Conservation (phyloP, 2,113 vertebrate genomes). For the Acanthisitta chloris region DNA sequence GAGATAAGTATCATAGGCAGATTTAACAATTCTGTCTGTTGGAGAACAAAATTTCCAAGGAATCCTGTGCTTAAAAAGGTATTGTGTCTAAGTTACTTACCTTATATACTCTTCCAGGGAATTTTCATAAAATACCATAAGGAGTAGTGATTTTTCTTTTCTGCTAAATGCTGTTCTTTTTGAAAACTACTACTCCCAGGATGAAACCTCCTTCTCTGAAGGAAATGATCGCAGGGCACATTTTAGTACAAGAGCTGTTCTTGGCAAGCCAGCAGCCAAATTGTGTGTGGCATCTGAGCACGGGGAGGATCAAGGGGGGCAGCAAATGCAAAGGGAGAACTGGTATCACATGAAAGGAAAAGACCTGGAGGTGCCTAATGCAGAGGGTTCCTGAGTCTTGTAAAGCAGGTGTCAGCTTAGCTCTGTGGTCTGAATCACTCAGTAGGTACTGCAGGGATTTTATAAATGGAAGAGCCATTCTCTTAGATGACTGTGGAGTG, state of each 20-base stretch:
- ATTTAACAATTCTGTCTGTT: background rate
- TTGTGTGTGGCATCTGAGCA: background rate
- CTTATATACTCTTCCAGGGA: background rate
- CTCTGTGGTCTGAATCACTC: background rate
- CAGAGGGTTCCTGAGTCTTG: background rate
- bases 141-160: background rate
- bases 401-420: background rate
- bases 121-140: background rate
- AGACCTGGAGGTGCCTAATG: background rate
- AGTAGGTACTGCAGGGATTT: background rate
- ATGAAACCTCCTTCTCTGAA: background rate
- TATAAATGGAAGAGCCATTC: background rate
- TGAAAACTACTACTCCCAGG: background rate
- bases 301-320: background rate
- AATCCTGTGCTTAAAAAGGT: background rate
- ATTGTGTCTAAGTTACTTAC: background rate
- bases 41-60: background rate
- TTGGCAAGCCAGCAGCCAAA: constrained; percentile 9
- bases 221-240: background rate
- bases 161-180: background rate
- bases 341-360: background rate
- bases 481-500: background rate
- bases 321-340: background rate
- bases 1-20: background rate
- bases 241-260: background rate